Conservation (phyloP, 2,797 vertebrate genomes). For the Mus spretus region DNA sequence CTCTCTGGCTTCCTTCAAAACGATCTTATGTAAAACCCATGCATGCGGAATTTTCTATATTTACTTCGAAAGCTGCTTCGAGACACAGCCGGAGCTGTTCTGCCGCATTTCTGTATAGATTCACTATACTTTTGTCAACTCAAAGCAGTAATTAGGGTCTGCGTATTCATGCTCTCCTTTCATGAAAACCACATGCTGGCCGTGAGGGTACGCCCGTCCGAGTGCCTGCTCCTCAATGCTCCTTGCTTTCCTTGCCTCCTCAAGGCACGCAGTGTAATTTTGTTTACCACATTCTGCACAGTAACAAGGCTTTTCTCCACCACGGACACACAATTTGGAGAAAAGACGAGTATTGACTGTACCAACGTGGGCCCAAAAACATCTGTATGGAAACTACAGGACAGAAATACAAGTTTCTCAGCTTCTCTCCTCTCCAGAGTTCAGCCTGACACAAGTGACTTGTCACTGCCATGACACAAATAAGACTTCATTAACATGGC, state of each 20-base stretch:
- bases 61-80: constrained; percentile 63
- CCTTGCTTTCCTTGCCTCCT: constrained; percentile 63
- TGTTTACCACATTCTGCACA: constrained; percentile 54
- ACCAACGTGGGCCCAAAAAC: constrained; percentile 74
- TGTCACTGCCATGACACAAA: constrained; percentile 88
- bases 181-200: constrained; percentile 57
- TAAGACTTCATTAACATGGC: constrained; percentile 89
- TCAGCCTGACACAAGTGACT: constrained; percentile 85
- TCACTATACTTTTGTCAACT: constrained; percentile 56
- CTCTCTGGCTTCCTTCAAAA: background rate
- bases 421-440: background rate
- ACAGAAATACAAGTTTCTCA: constrained; percentile 73
- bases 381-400: constrained; percentile 62
- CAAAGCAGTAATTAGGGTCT: constrained; percentile 73
- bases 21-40: background rate
- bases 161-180: constrained; percentile 72
- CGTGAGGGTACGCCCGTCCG: constrained; percentile 66
- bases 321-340: constrained; percentile 63
- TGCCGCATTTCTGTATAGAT: background rate
- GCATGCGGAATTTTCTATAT: constrained; percentile 51
- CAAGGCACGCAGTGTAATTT: background rate
- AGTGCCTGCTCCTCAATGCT: constrained; percentile 28
- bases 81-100: constrained; percentile 32
- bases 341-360: constrained; percentile 74
- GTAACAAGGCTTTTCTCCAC: constrained; percentile 74